Evolutionary conservation across 2,888 invertebrate genomes (phyloP).

Genomic region (Halocaridina rubra): DNA sequence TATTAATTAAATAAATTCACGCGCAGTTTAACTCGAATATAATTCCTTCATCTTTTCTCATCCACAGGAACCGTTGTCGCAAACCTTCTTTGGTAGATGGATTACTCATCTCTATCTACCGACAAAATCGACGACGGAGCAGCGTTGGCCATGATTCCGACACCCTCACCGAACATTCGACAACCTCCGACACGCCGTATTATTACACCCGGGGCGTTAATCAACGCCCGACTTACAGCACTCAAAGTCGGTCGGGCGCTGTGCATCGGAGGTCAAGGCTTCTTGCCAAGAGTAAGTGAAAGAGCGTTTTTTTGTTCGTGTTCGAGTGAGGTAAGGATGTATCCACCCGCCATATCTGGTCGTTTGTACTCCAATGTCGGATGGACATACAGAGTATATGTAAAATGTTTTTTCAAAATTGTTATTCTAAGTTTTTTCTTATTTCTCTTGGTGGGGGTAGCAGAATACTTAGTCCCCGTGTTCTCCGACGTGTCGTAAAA

Average conservation of each 20-base stretch:
- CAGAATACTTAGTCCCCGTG: no score
- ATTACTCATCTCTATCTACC: slow-evolving; percentile 39
- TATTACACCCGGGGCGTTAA: background rate
- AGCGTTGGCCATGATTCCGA: slow-evolving; percentile 36
- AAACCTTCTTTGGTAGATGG: slow-evolving; percentile 37
- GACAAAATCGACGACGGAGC: slow-evolving; percentile 3
- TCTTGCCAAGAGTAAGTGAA: slow-evolving; percentile 24
- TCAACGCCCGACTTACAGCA: background rate
- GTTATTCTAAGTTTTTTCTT: no score
- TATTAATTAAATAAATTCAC: background rate
- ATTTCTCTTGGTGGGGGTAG: no score
- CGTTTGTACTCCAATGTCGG: no score
- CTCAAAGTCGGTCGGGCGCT: background rate
- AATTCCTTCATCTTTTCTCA: background rate
- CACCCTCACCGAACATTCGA: slow-evolving; percentile 50
- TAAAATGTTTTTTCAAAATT: no score
- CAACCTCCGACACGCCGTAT: slow-evolving; percentile 34
- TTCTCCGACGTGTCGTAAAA: no score
- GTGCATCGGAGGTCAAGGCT: slow-evolving; percentile 26
- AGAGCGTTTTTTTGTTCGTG: background rate
- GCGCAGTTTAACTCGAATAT: background rate
- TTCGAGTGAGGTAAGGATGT: no score
- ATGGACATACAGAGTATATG: no score
- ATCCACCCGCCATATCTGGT: no score
- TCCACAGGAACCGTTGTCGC: background rate